These are phyloP conservation scores for Eulithis testata DNA, from an alignment of 2,888 invertebrate species.

Conservation along the genomic window DNA sequence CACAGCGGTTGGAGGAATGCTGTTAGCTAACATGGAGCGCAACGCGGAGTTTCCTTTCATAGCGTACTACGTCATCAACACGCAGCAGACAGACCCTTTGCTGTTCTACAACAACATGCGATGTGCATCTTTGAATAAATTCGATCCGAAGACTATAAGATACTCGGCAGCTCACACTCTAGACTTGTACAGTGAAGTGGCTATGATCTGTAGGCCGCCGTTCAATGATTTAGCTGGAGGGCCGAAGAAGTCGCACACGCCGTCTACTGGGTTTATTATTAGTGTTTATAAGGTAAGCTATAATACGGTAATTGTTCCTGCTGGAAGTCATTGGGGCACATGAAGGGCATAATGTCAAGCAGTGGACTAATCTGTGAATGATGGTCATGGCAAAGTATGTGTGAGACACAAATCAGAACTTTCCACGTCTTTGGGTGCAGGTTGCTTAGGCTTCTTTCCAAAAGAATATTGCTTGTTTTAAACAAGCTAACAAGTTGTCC, in stretches of 20 bases:
- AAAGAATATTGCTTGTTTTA: too few relatives aligned
- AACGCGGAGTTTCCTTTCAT: constrained; percentile 96
- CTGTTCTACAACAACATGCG: constrained; percentile 94
- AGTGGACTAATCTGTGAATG: too few relatives aligned
- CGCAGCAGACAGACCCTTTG: constrained; percentile 92
- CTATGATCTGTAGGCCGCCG: constrained; percentile 95
- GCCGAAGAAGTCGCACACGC: constrained; percentile 90
- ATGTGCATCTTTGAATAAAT: constrained; percentile 92
- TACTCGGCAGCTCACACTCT: constrained; percentile 95
- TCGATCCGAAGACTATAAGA: constrained; percentile 90
- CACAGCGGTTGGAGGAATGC: constrained; percentile 91
- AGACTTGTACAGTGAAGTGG: constrained; percentile 95
- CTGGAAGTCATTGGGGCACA: too few relatives aligned
- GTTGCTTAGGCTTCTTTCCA: too few relatives aligned
- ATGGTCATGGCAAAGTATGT: too few relatives aligned
- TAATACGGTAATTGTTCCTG: background rate
- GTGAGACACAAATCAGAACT: too few relatives aligned
- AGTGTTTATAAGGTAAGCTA: constrained; percentile 92
- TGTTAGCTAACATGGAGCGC: constrained; percentile 95
- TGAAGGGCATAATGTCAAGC: too few relatives aligned
- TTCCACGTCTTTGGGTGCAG: too few relatives aligned
- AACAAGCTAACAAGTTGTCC: too few relatives aligned
- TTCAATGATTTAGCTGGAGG: constrained; percentile 90
- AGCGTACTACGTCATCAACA: constrained; percentile 95
- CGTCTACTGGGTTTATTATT: constrained; percentile 94